phyloP scores from a whole-genome alignment of 2,797 vertebrate species.

The Aythya fuligula region DNA sequence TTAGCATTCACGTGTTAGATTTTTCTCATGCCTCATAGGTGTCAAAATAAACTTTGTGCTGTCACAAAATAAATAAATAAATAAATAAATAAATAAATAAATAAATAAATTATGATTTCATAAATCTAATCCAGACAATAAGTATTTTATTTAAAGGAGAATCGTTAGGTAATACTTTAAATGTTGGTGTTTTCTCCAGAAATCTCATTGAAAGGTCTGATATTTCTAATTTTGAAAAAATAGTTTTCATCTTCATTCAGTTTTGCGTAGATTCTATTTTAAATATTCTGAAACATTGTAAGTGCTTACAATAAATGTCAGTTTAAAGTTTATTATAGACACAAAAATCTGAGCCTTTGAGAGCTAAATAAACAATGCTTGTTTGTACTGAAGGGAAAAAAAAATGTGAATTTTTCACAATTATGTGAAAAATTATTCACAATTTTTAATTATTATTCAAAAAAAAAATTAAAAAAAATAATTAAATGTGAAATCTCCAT shows the following conservation, averaged over 20 bases:
- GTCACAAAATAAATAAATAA: neutral
- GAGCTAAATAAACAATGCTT: constrained; percentile 1
- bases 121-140: neutral
- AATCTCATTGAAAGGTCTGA: neutral
- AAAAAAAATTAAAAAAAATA: too few species aligned
- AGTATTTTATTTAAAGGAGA: neutral
- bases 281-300: neutral
- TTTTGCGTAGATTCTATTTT: neutral
- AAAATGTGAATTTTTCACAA: neutral
- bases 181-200: neutral
- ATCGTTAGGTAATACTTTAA: neutral
- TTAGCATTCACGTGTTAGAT: neutral
- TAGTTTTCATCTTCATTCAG: neutral
- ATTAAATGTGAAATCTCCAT: too few species aligned
- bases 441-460: too few species aligned
- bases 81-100: neutral
- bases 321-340: constrained; percentile 8
- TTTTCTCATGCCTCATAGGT: neutral
- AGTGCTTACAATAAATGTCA: constrained; percentile 16
- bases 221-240: neutral
- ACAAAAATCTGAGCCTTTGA: neutral
- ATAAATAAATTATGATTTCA: neutral
- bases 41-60: neutral
- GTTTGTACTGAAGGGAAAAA: constrained; percentile 1
- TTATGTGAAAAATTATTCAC: too few species aligned